Evolutionary conservation across 1,140 invertebrate genomes (phyloP).

Genomic region (Metaphire vulgaris): DNA sequence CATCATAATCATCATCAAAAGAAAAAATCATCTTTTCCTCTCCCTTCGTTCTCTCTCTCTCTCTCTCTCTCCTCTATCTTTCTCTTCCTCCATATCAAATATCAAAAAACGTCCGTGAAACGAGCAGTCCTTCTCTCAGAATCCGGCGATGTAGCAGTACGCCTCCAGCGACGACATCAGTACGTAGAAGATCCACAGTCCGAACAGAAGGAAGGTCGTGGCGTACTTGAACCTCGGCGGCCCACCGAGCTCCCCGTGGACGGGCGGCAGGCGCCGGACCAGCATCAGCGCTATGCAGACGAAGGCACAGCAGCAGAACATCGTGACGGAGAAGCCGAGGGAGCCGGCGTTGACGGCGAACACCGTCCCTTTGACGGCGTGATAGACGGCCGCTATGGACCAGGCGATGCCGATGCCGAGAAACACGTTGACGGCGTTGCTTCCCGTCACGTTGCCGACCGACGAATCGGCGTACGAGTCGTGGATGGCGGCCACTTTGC

Average conservation of each 20-base stretch:
- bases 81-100: too few species aligned
- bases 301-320: conserved; percentile 57
- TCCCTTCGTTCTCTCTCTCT: too few species aligned
- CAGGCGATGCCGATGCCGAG: conserved; percentile 58
- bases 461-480: conserved; percentile 98
- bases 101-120: too few species aligned
- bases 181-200: conserved; percentile 85
- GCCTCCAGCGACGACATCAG: conserved; percentile 84
- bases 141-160: conserved; percentile 78
- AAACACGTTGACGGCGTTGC: conserved; percentile 95
- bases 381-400: conserved; percentile 53
- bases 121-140: too few species aligned
- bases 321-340: conserved; percentile 58
- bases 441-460: conserved; percentile 96
- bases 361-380: conserved; percentile 46
- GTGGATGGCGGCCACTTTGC: conserved; percentile 93
- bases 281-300: conserved; percentile 63
- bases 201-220: conserved; percentile 72
- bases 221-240: conserved; percentile 64
- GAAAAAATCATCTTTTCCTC: too few species aligned
- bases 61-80: too few species aligned
- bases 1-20: too few species aligned
- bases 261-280: conserved; percentile 66
- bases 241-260: conserved; percentile 83
- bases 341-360: conserved; percentile 56